Base-by-base conservation (phyloP, 2,113 vertebrate species). In the Mastomys natalensis region DNA sequence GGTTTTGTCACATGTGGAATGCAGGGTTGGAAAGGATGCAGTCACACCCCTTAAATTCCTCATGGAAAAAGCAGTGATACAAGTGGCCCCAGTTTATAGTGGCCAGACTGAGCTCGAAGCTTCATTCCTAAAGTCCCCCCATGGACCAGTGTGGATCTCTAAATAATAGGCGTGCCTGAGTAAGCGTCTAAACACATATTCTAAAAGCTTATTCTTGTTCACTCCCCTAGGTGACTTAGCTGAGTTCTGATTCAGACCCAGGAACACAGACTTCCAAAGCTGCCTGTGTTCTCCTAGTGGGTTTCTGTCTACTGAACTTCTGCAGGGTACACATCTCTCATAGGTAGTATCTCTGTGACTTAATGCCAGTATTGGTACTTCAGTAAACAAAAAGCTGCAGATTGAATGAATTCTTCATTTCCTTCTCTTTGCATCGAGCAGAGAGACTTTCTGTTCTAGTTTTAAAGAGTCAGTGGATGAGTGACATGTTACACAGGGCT, bases 41-140 rank as follows among this genome's bases (percentile, higher is more conserved):
- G 97, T 98, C 96, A 97, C 98, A 97, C 98, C 98, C 98, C 96
- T 98, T 96, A 97, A 97, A 97, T 98, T 98, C 98, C 97, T 98
- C 96, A 96, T 94, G 97, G 94, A 97, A 98, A 97, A 98, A 97
- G 89, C 94, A 88, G 97, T 94, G 97, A 97, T 91, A 89, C 95
- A 97, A 96, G 95, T 8, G 15, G 96, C 91, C 78, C 16, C 87
- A 81, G 94, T 97, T 97, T 95, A 85, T 94, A 93, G 96, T 94
- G 96, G 96, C 89, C 87, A 72, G 78, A 91, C 17, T 0, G 77
- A 92, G 93, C 96, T 78, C 2, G 8, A 66, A 95, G 78, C 89
- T 66, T 84, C 87, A 86, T 96, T 97, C 91, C 78, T 93, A 77
- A 93, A 93, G 94, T 7, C 8, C 91, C 93, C 95, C 64, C 1